Percentiles rank a stretch among this genome's conserved stretches.
Evolutionary conservation across 2,113 vertebrate genomes (phyloP).

Genomic region (Hipposideros armiger): DNA sequence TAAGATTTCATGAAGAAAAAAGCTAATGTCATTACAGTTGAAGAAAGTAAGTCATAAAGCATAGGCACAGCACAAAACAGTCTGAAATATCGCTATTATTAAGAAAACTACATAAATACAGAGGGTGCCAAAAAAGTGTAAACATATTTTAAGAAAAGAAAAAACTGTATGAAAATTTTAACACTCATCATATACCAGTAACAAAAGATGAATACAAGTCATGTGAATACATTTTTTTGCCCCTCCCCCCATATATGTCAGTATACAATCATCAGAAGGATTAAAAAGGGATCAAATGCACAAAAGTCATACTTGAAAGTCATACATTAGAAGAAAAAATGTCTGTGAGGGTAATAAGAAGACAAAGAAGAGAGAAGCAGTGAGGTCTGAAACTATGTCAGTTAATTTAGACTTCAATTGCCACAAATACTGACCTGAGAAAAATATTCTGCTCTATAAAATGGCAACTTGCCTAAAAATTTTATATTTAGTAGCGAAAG

Average conservation of each 20-base stretch:
- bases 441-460: neutral
- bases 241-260: neutral
- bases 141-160: no score
- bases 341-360: fast-evolving
- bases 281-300: neutral
- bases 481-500: neutral
- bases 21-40: neutral
- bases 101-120: neutral
- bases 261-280: neutral
- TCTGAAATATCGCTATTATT: neutral
- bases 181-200: no score
- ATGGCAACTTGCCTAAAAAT: neutral
- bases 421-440: neutral
- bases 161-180: no score
- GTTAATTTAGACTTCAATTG: neutral
- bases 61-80: neutral
- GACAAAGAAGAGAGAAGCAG: neutral
- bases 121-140: no score
- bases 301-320: neutral
- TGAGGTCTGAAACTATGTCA: neutral
- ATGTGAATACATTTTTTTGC: no score
- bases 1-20: neutral
- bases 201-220: no score
- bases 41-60: neutral
- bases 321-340: neutral